phyloP scores from a whole-genome alignment of 2,113 vertebrate species.

The Cephalopholis sonnerati region DNA sequence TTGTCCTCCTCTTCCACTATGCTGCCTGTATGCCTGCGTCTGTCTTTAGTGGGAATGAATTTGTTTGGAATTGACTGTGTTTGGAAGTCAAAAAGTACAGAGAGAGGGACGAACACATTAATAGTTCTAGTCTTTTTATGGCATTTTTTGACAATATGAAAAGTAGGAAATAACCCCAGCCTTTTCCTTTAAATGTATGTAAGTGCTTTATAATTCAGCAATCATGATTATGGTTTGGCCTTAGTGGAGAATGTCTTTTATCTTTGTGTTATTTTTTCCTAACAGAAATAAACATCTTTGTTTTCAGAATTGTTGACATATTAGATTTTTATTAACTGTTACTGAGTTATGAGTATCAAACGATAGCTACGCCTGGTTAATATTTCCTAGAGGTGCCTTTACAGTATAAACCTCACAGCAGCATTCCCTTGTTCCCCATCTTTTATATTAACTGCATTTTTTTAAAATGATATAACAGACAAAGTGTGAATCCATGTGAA shows the following conservation, averaged over 20 bases:
- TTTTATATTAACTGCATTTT: background rate
- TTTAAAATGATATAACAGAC: background rate
- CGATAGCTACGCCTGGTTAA: background rate
- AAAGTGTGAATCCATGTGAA: background rate
- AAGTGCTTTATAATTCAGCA: background rate
- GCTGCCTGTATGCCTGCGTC: too few species aligned
- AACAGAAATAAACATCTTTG: background rate
- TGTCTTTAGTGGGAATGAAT: too few species aligned
- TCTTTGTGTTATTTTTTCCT: background rate
- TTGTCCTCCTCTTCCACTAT: too few species aligned
- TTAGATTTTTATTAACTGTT: conserved; percentile 9
- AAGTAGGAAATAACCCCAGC: too few species aligned
- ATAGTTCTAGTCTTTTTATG: too few species aligned
- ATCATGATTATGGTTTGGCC: background rate
- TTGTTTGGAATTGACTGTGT: too few species aligned
- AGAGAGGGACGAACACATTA: too few species aligned
- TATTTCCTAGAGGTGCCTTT: background rate
- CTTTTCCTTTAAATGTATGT: too few species aligned
- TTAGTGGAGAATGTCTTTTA: background rate
- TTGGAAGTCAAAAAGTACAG: too few species aligned
- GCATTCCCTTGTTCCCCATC: background rate
- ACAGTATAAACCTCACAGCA: background rate
- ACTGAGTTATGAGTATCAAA: background rate
- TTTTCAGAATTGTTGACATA: background rate
- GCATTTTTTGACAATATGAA: too few species aligned